Percentiles rank a stretch among this genome's conserved stretches.
These are phyloP conservation scores for Cavia porcellus DNA, from an alignment of 2,113 vertebrate species.

Conservation along the genomic window DNA sequence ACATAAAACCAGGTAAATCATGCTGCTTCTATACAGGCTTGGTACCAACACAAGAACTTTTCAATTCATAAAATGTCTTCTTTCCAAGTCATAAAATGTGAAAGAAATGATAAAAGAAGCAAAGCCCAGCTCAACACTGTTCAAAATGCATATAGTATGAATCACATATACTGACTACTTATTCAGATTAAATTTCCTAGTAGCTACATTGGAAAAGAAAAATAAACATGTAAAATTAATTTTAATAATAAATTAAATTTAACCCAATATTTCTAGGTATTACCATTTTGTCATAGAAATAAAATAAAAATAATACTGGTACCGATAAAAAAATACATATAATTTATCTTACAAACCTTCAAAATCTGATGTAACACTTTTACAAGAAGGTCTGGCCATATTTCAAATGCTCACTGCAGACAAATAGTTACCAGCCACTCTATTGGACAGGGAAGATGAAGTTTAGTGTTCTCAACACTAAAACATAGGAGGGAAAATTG, in stretches of 20 bases:
- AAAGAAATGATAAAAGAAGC: not conserved
- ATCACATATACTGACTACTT: not conserved
- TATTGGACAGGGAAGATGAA: not conserved
- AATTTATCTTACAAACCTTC: not conserved
- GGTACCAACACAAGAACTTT: not conserved
- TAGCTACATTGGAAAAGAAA: not conserved
- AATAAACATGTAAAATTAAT: not conserved
- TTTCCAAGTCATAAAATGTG: not conserved
- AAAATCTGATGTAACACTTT: not conserved
- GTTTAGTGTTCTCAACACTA: not conserved
- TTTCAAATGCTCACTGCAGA: not conserved
- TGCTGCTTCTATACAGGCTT: not conserved
- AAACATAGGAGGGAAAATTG: not conserved
- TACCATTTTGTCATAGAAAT: not conserved
- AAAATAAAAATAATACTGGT: not conserved
- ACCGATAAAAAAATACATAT: not conserved
- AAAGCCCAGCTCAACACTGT: not conserved
- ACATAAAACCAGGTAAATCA: not conserved
- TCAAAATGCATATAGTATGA: not conserved
- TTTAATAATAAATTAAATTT: not conserved
- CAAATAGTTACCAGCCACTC: not conserved
- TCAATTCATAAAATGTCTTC: not conserved
- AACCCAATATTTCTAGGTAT: not conserved
- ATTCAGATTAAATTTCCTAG: not conserved
- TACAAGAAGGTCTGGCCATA: not conserved